Percentiles rank a stretch among this genome's conserved stretches.
phyloP scores from a whole-genome alignment of 1,140 invertebrate species.

The Drosophila yakuba region DNA sequence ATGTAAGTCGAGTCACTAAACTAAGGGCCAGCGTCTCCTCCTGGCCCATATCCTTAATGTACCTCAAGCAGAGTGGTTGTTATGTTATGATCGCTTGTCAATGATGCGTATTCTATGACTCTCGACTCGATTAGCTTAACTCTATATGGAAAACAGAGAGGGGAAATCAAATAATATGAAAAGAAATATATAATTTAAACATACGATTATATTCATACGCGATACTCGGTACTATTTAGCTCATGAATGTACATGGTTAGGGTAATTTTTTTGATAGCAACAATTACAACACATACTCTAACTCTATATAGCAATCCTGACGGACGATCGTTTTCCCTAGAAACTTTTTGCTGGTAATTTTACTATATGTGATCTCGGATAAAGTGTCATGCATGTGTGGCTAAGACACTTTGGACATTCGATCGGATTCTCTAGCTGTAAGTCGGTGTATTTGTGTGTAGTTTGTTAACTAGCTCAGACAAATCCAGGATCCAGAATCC shows the following conservation, averaged over 20 bases:
- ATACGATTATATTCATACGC: constrained; percentile 26
- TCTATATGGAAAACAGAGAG: constrained; percentile 14
- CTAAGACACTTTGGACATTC: constrained; percentile 10
- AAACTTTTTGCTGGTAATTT: constrained; percentile 46
- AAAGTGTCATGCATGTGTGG: constrained; percentile 15
- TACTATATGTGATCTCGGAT: constrained; percentile 50
- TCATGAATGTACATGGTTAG: constrained; percentile 50
- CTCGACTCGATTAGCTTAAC: constrained; percentile 58
- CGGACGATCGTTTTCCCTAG: constrained; percentile 4
- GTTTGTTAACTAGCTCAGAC: constrained; percentile 60
- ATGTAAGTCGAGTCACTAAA: constrained; percentile 45
- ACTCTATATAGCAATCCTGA: constrained; percentile 18
- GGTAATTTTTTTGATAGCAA: constrained; percentile 55
- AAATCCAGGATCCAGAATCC: constrained; percentile 33
- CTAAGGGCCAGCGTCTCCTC: constrained; percentile 34
- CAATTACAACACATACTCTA: constrained; percentile 31
- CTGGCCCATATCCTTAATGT: constrained; percentile 77
- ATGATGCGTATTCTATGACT: constrained; percentile 35
- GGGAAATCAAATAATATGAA: neutral
- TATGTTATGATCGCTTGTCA: constrained; percentile 30
- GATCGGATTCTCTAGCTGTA: constrained; percentile 35
- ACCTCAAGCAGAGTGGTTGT: constrained; percentile 81
- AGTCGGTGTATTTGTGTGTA: constrained; percentile 42
- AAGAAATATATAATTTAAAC: constrained; percentile 11
- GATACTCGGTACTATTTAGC: constrained; percentile 35